Base-by-base conservation (phyloP, 1,140 invertebrate species). In the Thalassaphorura encarpata region DNA sequence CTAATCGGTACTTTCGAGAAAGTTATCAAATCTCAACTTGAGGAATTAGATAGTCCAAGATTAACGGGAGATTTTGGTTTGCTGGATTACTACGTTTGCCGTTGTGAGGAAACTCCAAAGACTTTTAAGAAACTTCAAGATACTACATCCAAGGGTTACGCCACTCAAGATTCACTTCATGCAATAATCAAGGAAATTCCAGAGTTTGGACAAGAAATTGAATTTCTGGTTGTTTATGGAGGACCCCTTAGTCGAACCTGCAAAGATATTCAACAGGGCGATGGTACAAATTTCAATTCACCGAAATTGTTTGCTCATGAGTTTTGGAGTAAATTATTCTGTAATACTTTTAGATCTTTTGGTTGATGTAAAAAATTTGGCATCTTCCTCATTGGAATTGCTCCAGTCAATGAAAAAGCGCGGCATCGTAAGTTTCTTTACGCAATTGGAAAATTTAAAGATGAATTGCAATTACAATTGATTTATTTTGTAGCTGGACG, bases 171-270 rank as follows among this genome's bases (percentile, higher is more conserved):
- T 1, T 36, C 54, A 16, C 19, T 66, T 3, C 52, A 58, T 23
- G 16, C 33, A 16, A 56, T 67, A 15, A 28, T 63, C 2, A 50
- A 62, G 31, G 31, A 62, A 36, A 24, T 62, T 48, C 60, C 60
- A 48, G 15, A 19, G 23, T 72, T 76, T 33, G 72, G 76, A 21
- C 79, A 85, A 70, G 67, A 71, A 24, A 68, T 82, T 19, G 73
- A 79, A 15, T 73, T 77, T 51, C 81, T 80, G 68, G 70, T 86
- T 36, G 70, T 83, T 51, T 77, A 82, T 66, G 83, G 81, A 11
- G 80, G 81, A 70, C 80, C 81, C 1, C 81, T 81, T 18, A 81
- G 80, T 15, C 84, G 84, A 68, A 82, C 79, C 13, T 79, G 81
- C 42, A 80, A 81, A 29, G 81, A 86, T 70, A 83, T 87, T 65